Conservation (phyloP, 2,113 vertebrate species). For the Carassius auratus region DNA sequence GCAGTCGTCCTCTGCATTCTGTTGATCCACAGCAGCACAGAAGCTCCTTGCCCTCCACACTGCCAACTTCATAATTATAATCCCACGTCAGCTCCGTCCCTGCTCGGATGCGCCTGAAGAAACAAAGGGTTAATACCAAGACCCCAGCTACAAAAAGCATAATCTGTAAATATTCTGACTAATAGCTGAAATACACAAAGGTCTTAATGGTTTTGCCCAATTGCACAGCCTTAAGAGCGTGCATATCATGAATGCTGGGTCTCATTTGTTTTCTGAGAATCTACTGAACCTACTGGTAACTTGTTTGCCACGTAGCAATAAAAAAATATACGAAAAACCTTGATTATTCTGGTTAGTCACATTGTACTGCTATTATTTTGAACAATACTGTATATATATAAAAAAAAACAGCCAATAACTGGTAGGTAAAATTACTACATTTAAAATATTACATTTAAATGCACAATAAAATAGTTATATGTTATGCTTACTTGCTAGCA, state of each 20-base stretch:
- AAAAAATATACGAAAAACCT: too few relatives aligned
- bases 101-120: conserved; percentile 87
- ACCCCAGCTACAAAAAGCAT: background rate
- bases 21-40: conserved; percentile 98
- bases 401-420: too few relatives aligned
- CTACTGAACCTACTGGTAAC: too few relatives aligned
- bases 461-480: background rate
- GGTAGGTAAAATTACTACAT: background rate
- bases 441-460: background rate
- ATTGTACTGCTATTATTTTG: too few relatives aligned
- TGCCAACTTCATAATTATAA: conserved; percentile 98
- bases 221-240: too few relatives aligned
- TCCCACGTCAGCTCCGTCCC: conserved; percentile 98
- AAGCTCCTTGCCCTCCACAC: conserved; percentile 95
- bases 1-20: conserved; percentile 89
- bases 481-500: conserved; percentile 92
- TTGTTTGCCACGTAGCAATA: too few relatives aligned
- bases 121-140: background rate
- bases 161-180: background rate
- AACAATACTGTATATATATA: too few relatives aligned
- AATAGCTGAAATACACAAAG: background rate
- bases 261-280: too few relatives aligned
- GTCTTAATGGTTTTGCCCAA: too few relatives aligned
- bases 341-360: too few relatives aligned
- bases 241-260: too few relatives aligned